These are phyloP conservation scores for Pseudotriccus pelzelni DNA, from an alignment of 2,797 vertebrate species.

Conservation along the genomic window DNA sequence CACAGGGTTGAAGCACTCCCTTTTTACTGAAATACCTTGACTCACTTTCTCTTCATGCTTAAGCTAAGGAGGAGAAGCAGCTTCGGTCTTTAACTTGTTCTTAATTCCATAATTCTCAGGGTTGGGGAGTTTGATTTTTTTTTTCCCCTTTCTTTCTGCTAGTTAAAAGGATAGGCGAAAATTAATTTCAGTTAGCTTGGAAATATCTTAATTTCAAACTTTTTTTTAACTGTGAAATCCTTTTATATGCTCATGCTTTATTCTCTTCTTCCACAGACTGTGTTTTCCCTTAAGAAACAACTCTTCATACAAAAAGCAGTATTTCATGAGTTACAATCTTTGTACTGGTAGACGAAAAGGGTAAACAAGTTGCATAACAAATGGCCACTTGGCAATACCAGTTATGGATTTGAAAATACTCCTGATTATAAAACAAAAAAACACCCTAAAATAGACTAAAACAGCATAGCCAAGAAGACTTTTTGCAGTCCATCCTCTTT, in stretches of 20 bases:
- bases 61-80: not conserved
- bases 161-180: not conserved
- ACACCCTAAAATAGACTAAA: constrained; percentile 2
- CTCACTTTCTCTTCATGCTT: not conserved
- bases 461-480: not conserved
- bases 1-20: not conserved
- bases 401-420: constrained; percentile 46
- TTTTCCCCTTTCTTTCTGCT: not conserved
- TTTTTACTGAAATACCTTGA: not conserved
- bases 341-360: constrained; percentile 38
- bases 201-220: not conserved
- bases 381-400: constrained; percentile 38
- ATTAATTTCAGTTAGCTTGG: not conserved
- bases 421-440: constrained; percentile 44
- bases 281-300: constrained; percentile 28
- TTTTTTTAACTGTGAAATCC: not conserved
- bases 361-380: constrained; percentile 64
- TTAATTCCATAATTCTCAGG: not conserved
- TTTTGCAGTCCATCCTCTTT: constrained; percentile 19
- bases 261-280: not conserved
- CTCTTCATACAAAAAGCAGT: constrained; percentile 31
- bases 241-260: constrained; percentile 25
- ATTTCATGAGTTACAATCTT: constrained; percentile 29
- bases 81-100: not conserved
- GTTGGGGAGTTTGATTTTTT: not conserved